These are phyloP conservation scores for Trachurus trachurus DNA, from an alignment of 2,797 vertebrate genomes.

Conservation along the genomic window DNA sequence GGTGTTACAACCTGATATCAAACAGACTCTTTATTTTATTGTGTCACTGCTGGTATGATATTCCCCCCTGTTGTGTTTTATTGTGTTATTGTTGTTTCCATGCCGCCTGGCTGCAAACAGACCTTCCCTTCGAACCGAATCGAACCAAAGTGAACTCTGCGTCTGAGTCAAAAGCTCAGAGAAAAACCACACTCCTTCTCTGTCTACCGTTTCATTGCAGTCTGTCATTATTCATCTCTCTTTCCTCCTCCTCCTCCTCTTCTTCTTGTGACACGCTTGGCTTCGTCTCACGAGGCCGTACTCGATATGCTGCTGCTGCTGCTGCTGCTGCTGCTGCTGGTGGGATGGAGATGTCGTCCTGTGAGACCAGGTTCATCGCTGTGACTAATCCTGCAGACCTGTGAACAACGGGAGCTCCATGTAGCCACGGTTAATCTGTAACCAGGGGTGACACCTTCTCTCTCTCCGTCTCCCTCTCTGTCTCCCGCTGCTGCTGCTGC, in stretches of 20 bases:
- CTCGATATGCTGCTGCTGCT: slow-evolving; percentile 11
- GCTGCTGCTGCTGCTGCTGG: background rate
- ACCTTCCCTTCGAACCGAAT: background rate
- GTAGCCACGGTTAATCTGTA: slow-evolving; percentile 53
- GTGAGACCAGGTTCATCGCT: slow-evolving; percentile 23
- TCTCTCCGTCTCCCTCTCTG: too few relatives aligned
- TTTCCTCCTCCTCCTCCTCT: background rate
- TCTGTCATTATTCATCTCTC: slow-evolving; percentile 21
- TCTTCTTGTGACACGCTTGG: background rate
- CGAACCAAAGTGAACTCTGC: slow-evolving; percentile 31
- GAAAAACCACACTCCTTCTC: slow-evolving; percentile 24
- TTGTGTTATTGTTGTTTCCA: slow-evolving; percentile 38
- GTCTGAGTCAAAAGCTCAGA: slow-evolving; percentile 5
- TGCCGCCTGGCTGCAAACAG: slow-evolving; percentile 1
- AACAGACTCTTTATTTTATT: background rate
- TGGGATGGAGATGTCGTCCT: slow-evolving; percentile 40
- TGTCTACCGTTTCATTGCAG: slow-evolving; percentile 11
- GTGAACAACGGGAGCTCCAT: slow-evolving; percentile 43
- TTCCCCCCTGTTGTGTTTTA: background rate
- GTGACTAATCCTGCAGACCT: slow-evolving; percentile 63
- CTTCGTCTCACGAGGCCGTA: slow-evolving; percentile 8
- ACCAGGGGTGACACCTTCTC: slow-evolving; percentile 46
- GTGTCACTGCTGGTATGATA: background rate
- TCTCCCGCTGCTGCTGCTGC: too few relatives aligned
- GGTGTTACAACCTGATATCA: background rate